These are phyloP conservation scores for Kobus ellipsiprymnus DNA, from an alignment of 2,113 vertebrate species.

Conservation along the genomic window DNA sequence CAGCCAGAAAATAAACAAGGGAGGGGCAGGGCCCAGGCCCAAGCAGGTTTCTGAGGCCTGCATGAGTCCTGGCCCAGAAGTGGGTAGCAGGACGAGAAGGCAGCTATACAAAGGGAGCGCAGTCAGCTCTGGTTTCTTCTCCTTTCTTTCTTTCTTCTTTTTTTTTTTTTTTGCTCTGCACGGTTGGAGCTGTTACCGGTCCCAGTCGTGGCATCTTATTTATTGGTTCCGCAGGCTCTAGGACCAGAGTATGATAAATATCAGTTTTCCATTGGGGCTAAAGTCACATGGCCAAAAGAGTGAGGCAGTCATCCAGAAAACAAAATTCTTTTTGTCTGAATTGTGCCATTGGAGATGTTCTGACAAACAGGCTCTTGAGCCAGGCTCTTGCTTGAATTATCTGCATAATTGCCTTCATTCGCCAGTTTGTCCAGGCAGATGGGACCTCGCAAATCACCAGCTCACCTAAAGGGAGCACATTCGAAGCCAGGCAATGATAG, in stretches of 20 bases:
- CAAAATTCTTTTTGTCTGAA: conserved; percentile 40
- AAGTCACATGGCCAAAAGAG: conserved; percentile 3
- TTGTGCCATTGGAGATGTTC: not conserved
- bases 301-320: conserved; percentile 31
- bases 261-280: conserved; percentile 4
- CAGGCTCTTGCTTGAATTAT: not conserved
- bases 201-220: not conserved
- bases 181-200: not conserved
- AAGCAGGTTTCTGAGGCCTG: not conserved
- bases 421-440: not conserved
- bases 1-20: not conserved
- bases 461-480: not conserved
- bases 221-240: conserved; percentile 7
- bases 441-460: not conserved
- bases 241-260: conserved; percentile 14
- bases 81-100: fast-evolving
- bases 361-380: not conserved
- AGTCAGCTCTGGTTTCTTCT: too few species aligned
- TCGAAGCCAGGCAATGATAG: fast-evolving
- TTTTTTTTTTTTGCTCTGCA: too few species aligned
- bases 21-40: too few species aligned
- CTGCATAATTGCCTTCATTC: not conserved
- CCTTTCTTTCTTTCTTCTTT: not conserved
- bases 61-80: not conserved
- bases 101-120: not conserved